Evolutionary conservation across 2,797 vertebrate species (phyloP).

Genomic region (Babyrousa celebensis): DNA sequence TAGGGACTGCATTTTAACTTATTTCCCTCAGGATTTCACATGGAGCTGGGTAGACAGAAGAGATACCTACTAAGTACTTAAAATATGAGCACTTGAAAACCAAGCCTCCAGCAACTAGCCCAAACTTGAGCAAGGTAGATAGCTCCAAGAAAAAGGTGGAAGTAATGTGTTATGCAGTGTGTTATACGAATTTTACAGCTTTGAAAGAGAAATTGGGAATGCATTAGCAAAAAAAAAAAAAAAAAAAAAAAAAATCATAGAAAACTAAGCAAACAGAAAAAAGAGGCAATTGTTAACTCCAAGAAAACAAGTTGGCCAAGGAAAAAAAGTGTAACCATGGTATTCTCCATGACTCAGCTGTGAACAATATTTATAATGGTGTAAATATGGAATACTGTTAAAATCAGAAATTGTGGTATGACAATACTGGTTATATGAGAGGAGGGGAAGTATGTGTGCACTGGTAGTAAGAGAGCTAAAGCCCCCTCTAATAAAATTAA

Average conservation of each 20-base stretch:
- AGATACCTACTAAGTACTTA: slow-evolving; percentile 37
- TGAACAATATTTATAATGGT: slow-evolving; percentile 69
- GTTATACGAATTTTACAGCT: slow-evolving; percentile 34
- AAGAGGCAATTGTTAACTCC: slow-evolving; percentile 65
- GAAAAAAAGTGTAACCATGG: slow-evolving; percentile 67
- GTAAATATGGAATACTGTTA: slow-evolving; percentile 59
- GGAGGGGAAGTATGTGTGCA: background rate
- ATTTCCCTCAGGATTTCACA: slow-evolving; percentile 4
- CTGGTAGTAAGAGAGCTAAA: slow-evolving; percentile 62
- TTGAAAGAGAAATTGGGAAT: slow-evolving; percentile 19
- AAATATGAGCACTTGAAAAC: slow-evolving; percentile 65
- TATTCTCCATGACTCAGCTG: slow-evolving; percentile 44
- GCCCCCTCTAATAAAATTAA: slow-evolving; percentile 67
- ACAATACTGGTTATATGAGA: slow-evolving; percentile 9
- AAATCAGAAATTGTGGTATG: slow-evolving; percentile 62
- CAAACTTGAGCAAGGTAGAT: slow-evolving; percentile 47
- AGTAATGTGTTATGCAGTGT: slow-evolving; percentile 65
- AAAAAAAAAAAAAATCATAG: background rate
- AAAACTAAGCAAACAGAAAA: slow-evolving; percentile 58
- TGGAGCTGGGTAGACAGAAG: slow-evolving; percentile 35
- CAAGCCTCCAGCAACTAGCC: slow-evolving; percentile 45
- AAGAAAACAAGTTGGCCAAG: slow-evolving; percentile 71
- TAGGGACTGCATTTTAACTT: slow-evolving; percentile 50
- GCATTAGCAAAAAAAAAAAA: slow-evolving; percentile 46
- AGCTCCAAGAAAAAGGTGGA: slow-evolving; percentile 28